These are phyloP conservation scores for Pentalonia nigronervosa DNA, from an alignment of 1,140 invertebrate species.

Conservation along the genomic window DNA sequence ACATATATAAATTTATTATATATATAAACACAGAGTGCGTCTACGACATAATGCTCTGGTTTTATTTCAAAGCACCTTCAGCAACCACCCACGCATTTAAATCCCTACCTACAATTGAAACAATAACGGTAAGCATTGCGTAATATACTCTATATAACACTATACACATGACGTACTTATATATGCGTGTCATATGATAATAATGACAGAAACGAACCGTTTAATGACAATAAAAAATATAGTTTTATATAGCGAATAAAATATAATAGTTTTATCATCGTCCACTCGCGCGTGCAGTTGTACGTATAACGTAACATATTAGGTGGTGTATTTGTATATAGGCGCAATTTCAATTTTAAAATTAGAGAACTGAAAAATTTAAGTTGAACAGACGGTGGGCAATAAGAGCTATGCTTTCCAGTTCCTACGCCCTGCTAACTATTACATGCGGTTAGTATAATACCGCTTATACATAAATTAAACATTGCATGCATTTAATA, in stretches of 20 bases:
- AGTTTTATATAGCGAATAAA: background rate
- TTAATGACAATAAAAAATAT: background rate
- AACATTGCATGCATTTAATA: background rate
- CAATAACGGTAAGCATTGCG: background rate
- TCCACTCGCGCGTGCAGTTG: background rate
- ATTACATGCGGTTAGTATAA: background rate
- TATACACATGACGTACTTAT: background rate
- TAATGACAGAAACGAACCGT: background rate
- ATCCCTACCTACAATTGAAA: background rate
- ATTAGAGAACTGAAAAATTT: too few relatives aligned
- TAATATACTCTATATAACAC: background rate
- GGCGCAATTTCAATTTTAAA: background rate
- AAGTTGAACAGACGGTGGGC: background rate
- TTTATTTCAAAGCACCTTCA: background rate
- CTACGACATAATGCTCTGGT: background rate
- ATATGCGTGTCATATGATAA: background rate
- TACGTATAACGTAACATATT: background rate
- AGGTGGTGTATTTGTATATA: background rate
- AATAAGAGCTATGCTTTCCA: too few relatives aligned
- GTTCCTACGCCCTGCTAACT: background rate
- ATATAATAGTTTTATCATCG: background rate
- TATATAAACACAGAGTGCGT: background rate
- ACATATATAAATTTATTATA: background rate
- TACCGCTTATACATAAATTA: background rate
- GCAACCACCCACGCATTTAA: background rate